Evolutionary conservation across 92 coral and sea anemone genomes (phyloP), one percentile per base, ranked within the genome.

Genomic region (Paragorgia papillata): DNA sequence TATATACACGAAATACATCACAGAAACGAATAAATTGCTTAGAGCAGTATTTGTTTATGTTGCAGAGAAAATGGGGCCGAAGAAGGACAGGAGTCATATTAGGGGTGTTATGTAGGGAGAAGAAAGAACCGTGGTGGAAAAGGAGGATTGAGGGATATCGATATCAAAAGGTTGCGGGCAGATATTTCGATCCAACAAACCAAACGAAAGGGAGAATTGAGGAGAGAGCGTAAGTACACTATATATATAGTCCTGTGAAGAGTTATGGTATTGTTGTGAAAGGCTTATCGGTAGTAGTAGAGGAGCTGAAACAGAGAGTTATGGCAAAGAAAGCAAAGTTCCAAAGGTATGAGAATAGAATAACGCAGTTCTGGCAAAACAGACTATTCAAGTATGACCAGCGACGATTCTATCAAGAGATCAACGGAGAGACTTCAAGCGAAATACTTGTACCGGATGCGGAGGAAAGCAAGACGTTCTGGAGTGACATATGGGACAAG

Each of bases 91-190:
- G 43, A 37, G 43, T 39, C 25, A 32, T 18, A 75, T 56, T 13
- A 55, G 34, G 21, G 62, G 66, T n/a, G 53, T 78, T 26, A 62
- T n/a, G n/a, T n/a, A n/a, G 58, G 9, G 28, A 46, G 13, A 68
- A 44, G 20, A 46, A 48, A 68, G 58, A 68, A 68, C 75, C 75
- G 14, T 68, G 75, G 58, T 68, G 75, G 75, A 68, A 68, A 49
- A 68, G 75, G 40, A 68, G 39, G 37, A 68, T 68, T n/a, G 28
- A 68, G 59, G 18, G 60, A 18, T 57, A 68, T 44, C 17, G 7
- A n/a, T n/a, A n/a, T n/a, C n/a, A n/a, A n/a, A n/a, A n/a, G n/a
- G n/a, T n/a, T n/a, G n/a, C n/a, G n/a, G n/a, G n/a, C n/a, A n/a
- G n/a, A n/a, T n/a, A n/a, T 68, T 2, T 68, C 75, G 28, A 68